Evolutionary conservation across 2,797 vertebrate genomes (phyloP), one percentile per base, ranked within the genome.

Genomic region (Halcyon badia): DNA sequence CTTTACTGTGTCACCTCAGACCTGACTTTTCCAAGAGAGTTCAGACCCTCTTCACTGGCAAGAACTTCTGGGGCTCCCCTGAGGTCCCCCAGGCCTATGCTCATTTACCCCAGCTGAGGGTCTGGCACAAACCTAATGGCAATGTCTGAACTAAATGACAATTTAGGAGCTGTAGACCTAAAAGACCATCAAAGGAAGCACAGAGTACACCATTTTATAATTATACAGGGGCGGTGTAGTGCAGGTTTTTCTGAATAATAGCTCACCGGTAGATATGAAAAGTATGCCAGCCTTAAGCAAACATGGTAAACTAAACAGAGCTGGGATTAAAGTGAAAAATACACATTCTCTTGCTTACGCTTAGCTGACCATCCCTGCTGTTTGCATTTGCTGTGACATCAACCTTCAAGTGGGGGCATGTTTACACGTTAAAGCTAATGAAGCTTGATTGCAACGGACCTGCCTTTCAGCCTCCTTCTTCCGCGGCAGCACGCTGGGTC

Each of bases 341-440:
- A 64, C 82, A 82, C 39, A 77, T 58, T 61, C 83, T 73, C 79
- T 90, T 65, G 75, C 72, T 89, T 92, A 85, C 1, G 12, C 60
- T 95, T 87, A 81, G 60, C 65, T 85, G 86, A 77, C 37, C 52
- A 83, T 87, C 54, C 46, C 83, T 92, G 87, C 79, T 76, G 80
- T 97, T 97, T 97, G 89, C 84, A 49, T 61, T 95, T 75, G 65
- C 54, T 58, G 52, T 96, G 95, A 94, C 93, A 94, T 97, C 89
- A 94, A 16, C 64, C 78, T 93, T 96, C 90, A 93, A 69, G 79
- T 87, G 75, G 62, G 25, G 14, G 93, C 66, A 58, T 87, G 89
- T 96, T 96, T 97, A 77, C 85, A 51, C 2, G 0, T 81, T 71
- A 56, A 66, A 94, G 64, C 49, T 80, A 80, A 84, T 87, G 86